A percentile compares a stretch with the other conserved stretches of the same genome.
Evolutionary conservation across 2,888 invertebrate species (phyloP).

Genomic region (Epirrhoe alternata): DNA sequence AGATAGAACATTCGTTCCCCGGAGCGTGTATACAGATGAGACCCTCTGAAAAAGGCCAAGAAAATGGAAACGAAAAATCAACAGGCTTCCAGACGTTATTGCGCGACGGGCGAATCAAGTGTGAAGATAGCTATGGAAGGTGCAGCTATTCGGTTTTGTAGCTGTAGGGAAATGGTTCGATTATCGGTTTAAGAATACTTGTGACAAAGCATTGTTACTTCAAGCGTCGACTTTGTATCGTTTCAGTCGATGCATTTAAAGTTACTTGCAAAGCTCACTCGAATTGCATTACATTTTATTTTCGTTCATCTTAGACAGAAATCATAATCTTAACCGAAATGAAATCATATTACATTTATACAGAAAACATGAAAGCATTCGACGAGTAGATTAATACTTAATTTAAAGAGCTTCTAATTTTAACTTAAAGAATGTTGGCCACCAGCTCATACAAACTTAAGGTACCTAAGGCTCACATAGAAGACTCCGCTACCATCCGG

Average conservation of each 20-base stretch:
- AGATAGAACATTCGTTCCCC: slow-evolving; percentile 80
- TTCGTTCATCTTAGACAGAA: no score
- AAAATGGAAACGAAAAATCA: slow-evolving; percentile 58
- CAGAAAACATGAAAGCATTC: no score
- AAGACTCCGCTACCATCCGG: no score
- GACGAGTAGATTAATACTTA: background rate
- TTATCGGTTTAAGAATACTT: slow-evolving; percentile 27
- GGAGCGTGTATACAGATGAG: slow-evolving; percentile 75
- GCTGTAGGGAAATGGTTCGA: slow-evolving; percentile 20
- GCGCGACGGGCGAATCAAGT: slow-evolving; percentile 34
- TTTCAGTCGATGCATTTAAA: no score
- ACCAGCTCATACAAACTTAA: no score
- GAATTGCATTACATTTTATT: no score
- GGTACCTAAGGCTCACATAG: no score
- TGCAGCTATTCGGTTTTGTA: slow-evolving; percentile 18
- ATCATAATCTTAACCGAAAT: background rate
- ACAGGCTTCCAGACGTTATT: slow-evolving; percentile 29
- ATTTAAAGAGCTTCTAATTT: no score
- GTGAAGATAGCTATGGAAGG: slow-evolving; percentile 39
- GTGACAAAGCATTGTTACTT: slow-evolving; percentile 3
- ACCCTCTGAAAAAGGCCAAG: slow-evolving; percentile 60
- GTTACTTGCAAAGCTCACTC: no score
- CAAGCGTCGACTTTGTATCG: background rate
- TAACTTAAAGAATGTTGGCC: no score
- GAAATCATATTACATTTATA: background rate